phyloP scores from a whole-genome alignment of 2,797 vertebrate genomes.

The Pithecia hirsuta region DNA sequence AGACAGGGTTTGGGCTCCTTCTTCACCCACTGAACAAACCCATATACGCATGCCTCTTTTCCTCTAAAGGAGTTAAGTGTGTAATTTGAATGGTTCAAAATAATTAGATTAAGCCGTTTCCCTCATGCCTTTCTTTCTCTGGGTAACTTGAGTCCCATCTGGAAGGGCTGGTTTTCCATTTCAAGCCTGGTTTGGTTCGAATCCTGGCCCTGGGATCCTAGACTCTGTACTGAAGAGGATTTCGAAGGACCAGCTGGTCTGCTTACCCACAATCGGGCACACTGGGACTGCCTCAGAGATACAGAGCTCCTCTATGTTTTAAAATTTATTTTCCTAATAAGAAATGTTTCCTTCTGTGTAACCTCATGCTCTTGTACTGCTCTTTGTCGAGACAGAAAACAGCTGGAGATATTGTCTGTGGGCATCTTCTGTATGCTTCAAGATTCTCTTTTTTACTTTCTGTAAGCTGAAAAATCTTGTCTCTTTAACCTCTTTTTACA shows the following conservation, averaged over 20 bases:
- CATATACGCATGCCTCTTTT: neutral
- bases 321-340: slow-evolving; percentile 41
- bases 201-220: neutral
- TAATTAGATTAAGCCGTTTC: neutral
- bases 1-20: neutral
- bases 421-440: neutral
- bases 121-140: neutral
- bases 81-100: neutral
- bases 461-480: slow-evolving; percentile 16
- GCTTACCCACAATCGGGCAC: neutral
- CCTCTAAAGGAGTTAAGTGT: neutral
- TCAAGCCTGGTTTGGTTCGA: neutral
- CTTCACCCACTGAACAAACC: neutral
- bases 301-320: neutral
- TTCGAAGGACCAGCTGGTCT: neutral
- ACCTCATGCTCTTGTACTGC: neutral
- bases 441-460: slow-evolving; percentile 38
- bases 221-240: neutral
- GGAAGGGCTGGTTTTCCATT: neutral
- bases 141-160: neutral
- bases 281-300: neutral
- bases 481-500: neutral
- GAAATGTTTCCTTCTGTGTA: neutral
- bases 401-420: neutral
- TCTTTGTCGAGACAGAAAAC: slow-evolving; percentile 25